Base-by-base conservation (phyloP, 2,113 vertebrate genomes). In the Plestiodon gilberti region DNA sequence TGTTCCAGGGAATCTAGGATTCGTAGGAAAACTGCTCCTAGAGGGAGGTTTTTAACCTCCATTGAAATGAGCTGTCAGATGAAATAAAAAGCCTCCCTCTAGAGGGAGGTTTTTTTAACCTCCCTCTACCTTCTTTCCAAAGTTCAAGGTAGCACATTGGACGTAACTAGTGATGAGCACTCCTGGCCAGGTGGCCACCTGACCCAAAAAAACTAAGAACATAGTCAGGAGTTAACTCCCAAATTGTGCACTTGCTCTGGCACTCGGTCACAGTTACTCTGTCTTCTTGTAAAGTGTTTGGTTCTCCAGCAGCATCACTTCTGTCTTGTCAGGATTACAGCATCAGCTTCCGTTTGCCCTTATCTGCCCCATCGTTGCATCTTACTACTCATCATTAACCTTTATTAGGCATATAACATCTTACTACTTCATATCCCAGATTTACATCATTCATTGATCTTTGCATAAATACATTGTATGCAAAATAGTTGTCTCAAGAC, bases 401-500 rank as follows among this genome's bases (percentile, higher is more conserved):
- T 40, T 74, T 20, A 0, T 1, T 11, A 1, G 0, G 52, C 52
- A 55, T 55, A 55, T 13, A 55, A 55, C 13, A 13, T 55, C 6
- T 6, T 57, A 10, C 55, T 7, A 2, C 10, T 17, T 15, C 55
- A 57, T 17, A 57, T 10, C 10, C 55, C 43, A 48, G 43, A 8
- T 48, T 48, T 48, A 48, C 43, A 48, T 8, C 43, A 8, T 48
- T 48, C 43, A 48, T 48, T 48, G 4, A 48, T 48, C 43, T 48
- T 48, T 2, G 7, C n/a, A 0, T n/a, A n/a, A n/a, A 14, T 25
- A 9, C 3, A 0, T 14, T 4, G 1, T 0, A 0, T 38, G 57
- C 0, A 62, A 38, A 28, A 0, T 52, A 79, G 35, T 84, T 69
- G 52, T 3, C 1, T 0, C n/a, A 1, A 0, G 0, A 0, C 0